These are phyloP conservation scores for Drosophila erecta DNA, from an alignment of 1,140 invertebrate species.

Conservation along the genomic window DNA sequence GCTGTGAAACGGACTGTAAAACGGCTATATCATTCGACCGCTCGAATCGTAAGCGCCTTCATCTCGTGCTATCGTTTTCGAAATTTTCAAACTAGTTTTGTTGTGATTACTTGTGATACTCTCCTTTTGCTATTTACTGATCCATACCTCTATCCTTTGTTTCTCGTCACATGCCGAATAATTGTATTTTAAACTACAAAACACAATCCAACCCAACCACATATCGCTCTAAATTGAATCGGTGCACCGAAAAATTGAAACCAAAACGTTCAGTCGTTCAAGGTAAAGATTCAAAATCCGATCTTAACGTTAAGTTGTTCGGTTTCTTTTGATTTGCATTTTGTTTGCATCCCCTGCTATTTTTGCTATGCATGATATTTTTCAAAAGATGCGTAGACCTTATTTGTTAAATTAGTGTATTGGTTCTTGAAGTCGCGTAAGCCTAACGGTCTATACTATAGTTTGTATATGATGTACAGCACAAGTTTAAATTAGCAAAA, in stretches of 20 bases:
- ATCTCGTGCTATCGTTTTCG: conserved; percentile 25
- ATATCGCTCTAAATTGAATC: conserved; percentile 41
- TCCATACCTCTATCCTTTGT: conserved; percentile 68
- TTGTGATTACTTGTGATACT: conserved; percentile 37
- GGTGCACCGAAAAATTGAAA: conserved; percentile 52
- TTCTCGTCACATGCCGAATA: conserved; percentile 55
- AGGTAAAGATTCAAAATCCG: conserved; percentile 56
- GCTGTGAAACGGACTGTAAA: conserved; percentile 1
- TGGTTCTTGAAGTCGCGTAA: too few relatives aligned
- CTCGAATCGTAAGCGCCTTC: conserved; percentile 22
- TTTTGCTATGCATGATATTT: conserved; percentile 22
- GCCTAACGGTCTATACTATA: too few relatives aligned
- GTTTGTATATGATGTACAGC: neutral
- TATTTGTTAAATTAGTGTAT: neutral
- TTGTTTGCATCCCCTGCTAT: conserved; percentile 17
- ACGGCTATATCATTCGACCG: conserved; percentile 10
- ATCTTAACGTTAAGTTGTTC: conserved; percentile 9
- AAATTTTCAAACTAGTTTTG: conserved; percentile 35
- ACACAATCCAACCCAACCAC: conserved; percentile 27
- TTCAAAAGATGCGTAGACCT: neutral
- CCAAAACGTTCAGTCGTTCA: conserved; percentile 66
- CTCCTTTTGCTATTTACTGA: conserved; percentile 57
- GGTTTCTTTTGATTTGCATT: conserved; percentile 29
- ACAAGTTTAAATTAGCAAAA: neutral
- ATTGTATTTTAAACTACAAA: conserved; percentile 33